Evolutionary conservation across 2,888 invertebrate genomes (phyloP).

Genomic region (Polylopha cassiicola): DNA sequence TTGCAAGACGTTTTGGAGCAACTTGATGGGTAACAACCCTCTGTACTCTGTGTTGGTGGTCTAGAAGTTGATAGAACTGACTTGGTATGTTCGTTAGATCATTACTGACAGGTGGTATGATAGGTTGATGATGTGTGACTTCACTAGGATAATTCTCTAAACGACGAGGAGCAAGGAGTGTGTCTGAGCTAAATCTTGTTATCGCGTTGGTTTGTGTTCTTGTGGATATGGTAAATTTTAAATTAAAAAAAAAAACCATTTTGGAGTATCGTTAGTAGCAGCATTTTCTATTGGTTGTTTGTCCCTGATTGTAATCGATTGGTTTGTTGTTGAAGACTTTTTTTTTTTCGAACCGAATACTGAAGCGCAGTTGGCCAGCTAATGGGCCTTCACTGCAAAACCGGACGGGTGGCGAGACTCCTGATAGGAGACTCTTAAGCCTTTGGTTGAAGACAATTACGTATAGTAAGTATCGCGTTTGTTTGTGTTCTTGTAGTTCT

Average conservation of each 20-base stretch:
- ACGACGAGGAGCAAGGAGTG: not conserved
- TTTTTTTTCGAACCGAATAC: too few species aligned
- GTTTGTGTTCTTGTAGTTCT: not conserved
- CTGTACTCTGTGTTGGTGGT: not conserved
- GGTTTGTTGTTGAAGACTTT: not conserved
- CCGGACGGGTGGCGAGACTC: too few species aligned
- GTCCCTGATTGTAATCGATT: not conserved
- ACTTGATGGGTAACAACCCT: not conserved
- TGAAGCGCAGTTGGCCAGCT: too few species aligned
- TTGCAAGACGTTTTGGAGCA: not conserved
- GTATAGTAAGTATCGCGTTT: too few species aligned
- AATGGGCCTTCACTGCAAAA: too few species aligned
- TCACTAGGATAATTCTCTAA: not conserved
- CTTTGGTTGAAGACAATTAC: too few species aligned
- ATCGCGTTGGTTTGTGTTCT: not conserved
- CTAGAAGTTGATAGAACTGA: constrained; percentile 2
- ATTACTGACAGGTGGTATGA: constrained; percentile 2
- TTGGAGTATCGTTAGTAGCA: not conserved
- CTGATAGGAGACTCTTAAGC: too few species aligned
- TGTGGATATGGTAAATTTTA: not conserved
- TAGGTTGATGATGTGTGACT: constrained; percentile 2
- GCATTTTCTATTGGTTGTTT: not conserved
- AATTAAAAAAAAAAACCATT: not conserved
- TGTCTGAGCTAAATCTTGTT: not conserved
- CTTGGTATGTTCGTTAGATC: constrained; percentile 2